Evolutionary conservation across 2,888 invertebrate species (phyloP).

Genomic region (Chloroclysta siterata): DNA sequence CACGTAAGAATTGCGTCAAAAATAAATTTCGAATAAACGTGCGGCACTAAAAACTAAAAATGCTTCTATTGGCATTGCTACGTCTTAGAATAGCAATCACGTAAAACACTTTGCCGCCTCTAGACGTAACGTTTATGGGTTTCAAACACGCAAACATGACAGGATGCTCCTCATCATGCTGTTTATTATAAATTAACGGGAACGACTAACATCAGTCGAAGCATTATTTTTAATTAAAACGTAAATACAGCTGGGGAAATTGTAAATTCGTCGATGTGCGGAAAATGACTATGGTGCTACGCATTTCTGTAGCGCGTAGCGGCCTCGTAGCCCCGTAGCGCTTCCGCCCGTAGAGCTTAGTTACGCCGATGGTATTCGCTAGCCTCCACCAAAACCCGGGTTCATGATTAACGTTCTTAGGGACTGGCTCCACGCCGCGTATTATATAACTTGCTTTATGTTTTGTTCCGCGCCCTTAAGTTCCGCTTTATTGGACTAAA

Average conservation of each 20-base stretch:
- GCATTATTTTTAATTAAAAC: conserved; percentile 39
- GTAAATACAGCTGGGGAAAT: conserved; percentile 23
- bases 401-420: conserved; percentile 52
- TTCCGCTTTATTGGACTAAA: conserved; percentile 25
- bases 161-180: conserved; percentile 39
- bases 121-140: conserved; percentile 46
- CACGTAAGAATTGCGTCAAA: background rate
- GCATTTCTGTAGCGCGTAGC: conserved; percentile 54
- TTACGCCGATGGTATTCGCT: conserved; percentile 54
- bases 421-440: conserved; percentile 32
- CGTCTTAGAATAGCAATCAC: conserved; percentile 45
- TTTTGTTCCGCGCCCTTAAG: conserved; percentile 21
- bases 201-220: conserved; percentile 25
- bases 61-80: conserved; percentile 39
- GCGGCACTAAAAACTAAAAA: conserved; percentile 14
- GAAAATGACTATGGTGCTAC: conserved; percentile 35
- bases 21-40: conserved; percentile 2
- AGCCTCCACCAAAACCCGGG: conserved; percentile 40
- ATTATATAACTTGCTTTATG: conserved; percentile 31
- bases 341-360: conserved; percentile 36
- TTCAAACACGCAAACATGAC: conserved; percentile 46
- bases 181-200: conserved; percentile 35
- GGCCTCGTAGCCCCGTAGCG: conserved; percentile 36
- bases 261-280: background rate
- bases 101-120: conserved; percentile 55